A percentile compares a stretch with the other conserved stretches of the same genome.
Evolutionary conservation across 2,113 vertebrate genomes (phyloP).

Genomic region (Papio anubis): DNA sequence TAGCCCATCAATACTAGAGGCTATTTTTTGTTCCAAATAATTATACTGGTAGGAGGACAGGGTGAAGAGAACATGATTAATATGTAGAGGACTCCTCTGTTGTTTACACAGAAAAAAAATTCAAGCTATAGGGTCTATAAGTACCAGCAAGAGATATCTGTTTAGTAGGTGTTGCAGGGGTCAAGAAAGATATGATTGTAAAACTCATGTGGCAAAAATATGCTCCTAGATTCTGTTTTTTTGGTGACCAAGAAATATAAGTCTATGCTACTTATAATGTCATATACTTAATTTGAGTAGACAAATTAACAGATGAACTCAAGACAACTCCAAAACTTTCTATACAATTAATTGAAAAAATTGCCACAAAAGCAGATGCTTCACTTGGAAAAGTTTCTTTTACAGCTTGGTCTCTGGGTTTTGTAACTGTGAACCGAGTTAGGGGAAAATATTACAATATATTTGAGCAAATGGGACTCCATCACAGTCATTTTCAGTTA

Average conservation of each 20-base stretch:
- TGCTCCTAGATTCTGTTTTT: neutral
- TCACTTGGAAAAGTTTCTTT: constrained; percentile 43
- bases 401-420: constrained; percentile 48
- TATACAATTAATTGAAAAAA: neutral
- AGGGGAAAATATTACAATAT: constrained; percentile 42
- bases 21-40: constrained; percentile 19
- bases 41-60: neutral
- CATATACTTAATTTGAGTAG: neutral
- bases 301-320: constrained; percentile 33
- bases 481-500: constrained; percentile 5
- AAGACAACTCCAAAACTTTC: constrained; percentile 53
- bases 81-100: neutral
- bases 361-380: constrained; percentile 56
- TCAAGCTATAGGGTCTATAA: neutral
- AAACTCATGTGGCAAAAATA: neutral
- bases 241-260: neutral
- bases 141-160: neutral
- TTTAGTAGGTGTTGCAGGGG: neutral
- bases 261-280: neutral
- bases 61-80: neutral
- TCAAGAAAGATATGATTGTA: neutral
- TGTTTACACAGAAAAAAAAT: neutral
- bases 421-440: constrained; percentile 55
- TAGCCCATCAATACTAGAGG: neutral
- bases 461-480: neutral